Evolutionary conservation across 2,113 vertebrate species (phyloP).

Genomic region (Daphoenositta chrysoptera): DNA sequence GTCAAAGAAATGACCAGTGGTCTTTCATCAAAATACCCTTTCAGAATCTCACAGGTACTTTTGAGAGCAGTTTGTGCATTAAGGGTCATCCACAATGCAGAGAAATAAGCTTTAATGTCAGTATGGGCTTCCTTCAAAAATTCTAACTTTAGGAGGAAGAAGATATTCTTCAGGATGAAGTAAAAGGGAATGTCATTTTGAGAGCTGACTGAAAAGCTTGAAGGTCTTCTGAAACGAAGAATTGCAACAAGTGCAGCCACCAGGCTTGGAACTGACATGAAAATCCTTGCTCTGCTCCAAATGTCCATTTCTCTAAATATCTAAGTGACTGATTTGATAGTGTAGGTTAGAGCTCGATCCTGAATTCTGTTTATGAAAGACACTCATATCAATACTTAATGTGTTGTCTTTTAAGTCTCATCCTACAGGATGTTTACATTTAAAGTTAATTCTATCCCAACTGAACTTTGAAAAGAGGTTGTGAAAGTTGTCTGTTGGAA

Average conservation of each 20-base stretch:
- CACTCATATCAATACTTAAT: fast-evolving
- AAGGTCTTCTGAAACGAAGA: neutral
- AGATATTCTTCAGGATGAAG: neutral
- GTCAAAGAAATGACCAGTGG: neutral
- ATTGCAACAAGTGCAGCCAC: neutral
- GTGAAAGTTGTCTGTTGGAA: neutral
- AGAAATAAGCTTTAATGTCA: neutral
- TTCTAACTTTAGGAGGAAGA: neutral
- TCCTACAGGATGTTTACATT: neutral
- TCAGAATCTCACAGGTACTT: neutral
- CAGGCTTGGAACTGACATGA: neutral
- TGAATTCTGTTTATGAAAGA: neutral
- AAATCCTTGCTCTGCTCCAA: neutral
- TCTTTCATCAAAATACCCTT: neutral
- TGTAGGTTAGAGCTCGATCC: neutral
- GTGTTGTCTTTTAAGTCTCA: neutral
- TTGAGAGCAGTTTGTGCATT: neutral
- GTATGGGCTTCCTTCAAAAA: neutral
- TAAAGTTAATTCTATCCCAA: neutral
- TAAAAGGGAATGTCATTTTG: neutral
- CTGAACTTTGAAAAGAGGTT: neutral
- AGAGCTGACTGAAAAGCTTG: neutral
- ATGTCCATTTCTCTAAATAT: neutral
- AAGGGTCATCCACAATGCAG: neutral
- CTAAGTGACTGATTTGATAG: neutral